A percentile compares a stretch with the other conserved stretches of the same genome.
These are phyloP conservation scores for Triplophysa yarkandensis DNA, from an alignment of 2,797 vertebrate genomes.

Conservation along the genomic window DNA sequence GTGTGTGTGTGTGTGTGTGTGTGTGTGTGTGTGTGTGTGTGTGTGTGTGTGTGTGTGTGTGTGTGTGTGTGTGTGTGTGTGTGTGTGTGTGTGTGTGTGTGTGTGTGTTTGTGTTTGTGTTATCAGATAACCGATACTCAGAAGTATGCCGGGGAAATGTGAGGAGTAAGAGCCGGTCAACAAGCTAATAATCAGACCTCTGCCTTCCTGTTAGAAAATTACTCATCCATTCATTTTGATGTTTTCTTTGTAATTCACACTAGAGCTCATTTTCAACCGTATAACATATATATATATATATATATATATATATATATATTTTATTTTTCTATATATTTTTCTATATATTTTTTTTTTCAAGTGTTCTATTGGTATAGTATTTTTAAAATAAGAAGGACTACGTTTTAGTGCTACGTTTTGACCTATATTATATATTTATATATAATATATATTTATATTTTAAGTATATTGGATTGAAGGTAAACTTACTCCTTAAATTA, in stretches of 20 bases:
- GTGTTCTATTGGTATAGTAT: too few species aligned
- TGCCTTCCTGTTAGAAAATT: conserved; percentile 14
- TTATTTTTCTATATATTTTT: too few species aligned
- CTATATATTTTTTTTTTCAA: too few species aligned
- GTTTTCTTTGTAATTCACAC: not conserved
- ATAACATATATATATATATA: not conserved
- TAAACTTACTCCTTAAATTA: too few species aligned
- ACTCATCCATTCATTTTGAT: not conserved
- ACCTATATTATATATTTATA: too few species aligned
- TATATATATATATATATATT: conserved; percentile 18
- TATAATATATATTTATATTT: too few species aligned
- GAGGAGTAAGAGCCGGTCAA: conserved; percentile 5
- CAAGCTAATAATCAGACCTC: conserved; percentile 10
- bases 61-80: conserved; percentile 23
- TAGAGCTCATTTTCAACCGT: not conserved
- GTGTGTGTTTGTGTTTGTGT: conserved; percentile 3
- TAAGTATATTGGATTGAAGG: too few species aligned
- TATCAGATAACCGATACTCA: conserved; percentile 30
- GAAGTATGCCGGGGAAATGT: conserved; percentile 20
- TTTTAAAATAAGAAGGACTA: too few species aligned
- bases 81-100: conserved; percentile 22
- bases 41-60: conserved; percentile 20
- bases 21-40: conserved; percentile 7
- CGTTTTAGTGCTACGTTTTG: too few species aligned
- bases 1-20: conserved; percentile 17